Conservation (phyloP, 1,140 invertebrate species). For the Meloidogyne floridensis region DNA sequence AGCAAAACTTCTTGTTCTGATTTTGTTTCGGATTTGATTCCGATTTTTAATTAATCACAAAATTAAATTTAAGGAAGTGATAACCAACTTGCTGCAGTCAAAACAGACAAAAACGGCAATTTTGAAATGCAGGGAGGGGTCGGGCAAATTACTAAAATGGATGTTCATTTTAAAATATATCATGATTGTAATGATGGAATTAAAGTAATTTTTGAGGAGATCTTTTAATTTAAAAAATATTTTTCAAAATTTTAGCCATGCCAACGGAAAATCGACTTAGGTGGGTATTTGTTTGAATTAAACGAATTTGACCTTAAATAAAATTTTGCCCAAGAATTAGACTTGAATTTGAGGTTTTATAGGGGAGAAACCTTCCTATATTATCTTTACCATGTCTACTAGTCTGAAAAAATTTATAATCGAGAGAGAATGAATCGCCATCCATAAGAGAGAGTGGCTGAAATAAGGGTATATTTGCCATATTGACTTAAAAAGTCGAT, state of each 20-base stretch:
- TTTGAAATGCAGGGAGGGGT: conserved; percentile 40
- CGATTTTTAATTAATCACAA: not conserved
- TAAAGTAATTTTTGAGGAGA: conserved; percentile 23
- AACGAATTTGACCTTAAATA: too few relatives aligned
- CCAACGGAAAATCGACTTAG: conserved; percentile 51
- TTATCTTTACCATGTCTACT: too few relatives aligned
- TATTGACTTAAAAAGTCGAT: too few relatives aligned
- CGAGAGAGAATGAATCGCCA: too few relatives aligned
- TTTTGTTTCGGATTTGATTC: too few relatives aligned
- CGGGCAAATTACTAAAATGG: conserved; percentile 29
- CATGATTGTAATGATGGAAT: conserved; percentile 53
- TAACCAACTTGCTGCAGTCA: conserved; percentile 43
- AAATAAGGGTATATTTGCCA: too few relatives aligned
- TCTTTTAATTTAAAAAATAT: not conserved
- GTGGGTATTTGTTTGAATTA: not conserved
- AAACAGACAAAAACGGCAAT: conserved; percentile 43
- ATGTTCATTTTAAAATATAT: conserved; percentile 49
- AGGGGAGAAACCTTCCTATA: too few relatives aligned
- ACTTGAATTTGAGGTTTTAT: too few relatives aligned
- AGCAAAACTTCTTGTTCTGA: too few relatives aligned
- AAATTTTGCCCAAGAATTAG: too few relatives aligned
- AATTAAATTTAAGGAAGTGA: conserved; percentile 36
- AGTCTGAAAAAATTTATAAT: too few relatives aligned
- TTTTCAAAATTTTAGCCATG: conserved; percentile 30
- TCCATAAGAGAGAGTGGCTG: too few relatives aligned